Evolutionary conservation across 2,797 vertebrate species (phyloP).

Genomic region (Nannoperca australis): DNA sequence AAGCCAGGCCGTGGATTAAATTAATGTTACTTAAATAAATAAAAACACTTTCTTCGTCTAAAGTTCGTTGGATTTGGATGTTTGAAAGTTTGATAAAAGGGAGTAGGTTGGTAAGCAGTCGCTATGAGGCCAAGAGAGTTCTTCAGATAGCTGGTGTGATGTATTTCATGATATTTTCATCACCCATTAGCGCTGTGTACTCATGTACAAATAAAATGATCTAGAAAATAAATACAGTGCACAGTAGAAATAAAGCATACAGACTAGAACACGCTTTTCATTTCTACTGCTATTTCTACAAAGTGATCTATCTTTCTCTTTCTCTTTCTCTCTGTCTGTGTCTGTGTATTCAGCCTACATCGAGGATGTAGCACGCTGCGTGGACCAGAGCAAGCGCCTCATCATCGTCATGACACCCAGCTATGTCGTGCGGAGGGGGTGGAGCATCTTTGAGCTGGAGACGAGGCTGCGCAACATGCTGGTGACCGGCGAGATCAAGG

Average conservation of each 20-base stretch:
- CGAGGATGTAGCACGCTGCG: constrained; percentile 97
- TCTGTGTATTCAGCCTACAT: constrained; percentile 90
- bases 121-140: constrained; percentile 53
- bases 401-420: constrained; percentile 99
- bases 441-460: constrained; percentile 99
- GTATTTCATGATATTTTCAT: constrained; percentile 46
- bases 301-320: neutral
- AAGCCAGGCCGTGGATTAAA: neutral
- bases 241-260: neutral
- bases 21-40: neutral
- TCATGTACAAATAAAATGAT: constrained; percentile 15
- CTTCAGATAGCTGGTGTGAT: constrained; percentile 40
- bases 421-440: constrained; percentile 97
- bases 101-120: constrained; percentile 19
- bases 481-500: constrained; percentile 97
- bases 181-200: constrained; percentile 19
- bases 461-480: constrained; percentile 97
- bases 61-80: constrained; percentile 34
- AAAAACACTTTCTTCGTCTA: neutral
- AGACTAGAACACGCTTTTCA: neutral
- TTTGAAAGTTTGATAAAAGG: constrained; percentile 48
- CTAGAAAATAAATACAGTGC: neutral
- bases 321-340: neutral
- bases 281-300: neutral
- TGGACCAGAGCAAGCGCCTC: constrained; percentile 98